Base-by-base conservation (phyloP, 2,888 invertebrate species). In the Acronicta leporina region DNA sequence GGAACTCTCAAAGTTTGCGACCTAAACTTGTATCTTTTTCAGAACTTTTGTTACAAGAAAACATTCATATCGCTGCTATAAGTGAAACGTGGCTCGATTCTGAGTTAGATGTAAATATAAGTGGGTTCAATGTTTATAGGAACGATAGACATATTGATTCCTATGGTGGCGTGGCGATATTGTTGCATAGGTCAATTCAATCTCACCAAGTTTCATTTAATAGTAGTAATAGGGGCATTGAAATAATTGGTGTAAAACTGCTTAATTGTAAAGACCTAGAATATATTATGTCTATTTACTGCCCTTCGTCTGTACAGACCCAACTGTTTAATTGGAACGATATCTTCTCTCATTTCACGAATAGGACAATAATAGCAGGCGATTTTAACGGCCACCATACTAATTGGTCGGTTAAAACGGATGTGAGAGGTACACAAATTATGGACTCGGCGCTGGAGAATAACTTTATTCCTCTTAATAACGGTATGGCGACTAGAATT, bases 201-300 rank as follows among this genome's bases (percentile, higher is more conserved):
- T 50, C 35, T 35, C 35, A 35, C 35, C 35, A 35, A 35, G 35
- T 35, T 13, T 43, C 48, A 35, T 43, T 38, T n/a, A 10, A 27
- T n/a, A 5, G 13, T 43, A 10, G 11, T 14, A 48, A 48, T 43
- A 35, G 33, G 11, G 48, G 38, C 16, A 48, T 44, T 35, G 49
- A 56, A 14, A 35, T 49, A 11, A 25, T 49, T 49, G 6, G 43
- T 56, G 48, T 56, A 20, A 42, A 56, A 35, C 43, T 56, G 35
- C n/a, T 43, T 5, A 56, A 56, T 43, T 49, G 49, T 56, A 48
- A 56, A 35, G 35, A 49, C 33, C 8, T 56, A 14, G 48, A 56
- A 35, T 27, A 56, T 25, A 49, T 56, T 43, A 33, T 56, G 20
- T 14, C 10, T 47, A 13, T 56, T 41, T 50, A 41, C 16, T 48